A percentile compares a stretch with the other conserved stretches of the same genome.
These are phyloP conservation scores for Macrotis lagotis DNA, from an alignment of 2,113 vertebrate species.

Conservation along the genomic window DNA sequence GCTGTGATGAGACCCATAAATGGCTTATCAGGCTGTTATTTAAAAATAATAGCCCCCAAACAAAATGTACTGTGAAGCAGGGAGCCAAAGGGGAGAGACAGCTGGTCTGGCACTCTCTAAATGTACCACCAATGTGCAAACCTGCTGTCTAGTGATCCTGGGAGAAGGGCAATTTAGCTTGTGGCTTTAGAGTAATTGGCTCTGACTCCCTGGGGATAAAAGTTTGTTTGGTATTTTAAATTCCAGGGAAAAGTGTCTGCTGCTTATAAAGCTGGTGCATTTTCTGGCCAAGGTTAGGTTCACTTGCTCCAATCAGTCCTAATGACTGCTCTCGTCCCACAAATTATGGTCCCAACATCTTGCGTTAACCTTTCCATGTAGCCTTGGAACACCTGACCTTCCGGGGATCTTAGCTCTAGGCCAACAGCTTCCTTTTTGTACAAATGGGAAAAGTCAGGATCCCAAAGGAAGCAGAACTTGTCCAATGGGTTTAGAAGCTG, in stretches of 20 bases:
- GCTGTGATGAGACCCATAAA: background rate
- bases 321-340: background rate
- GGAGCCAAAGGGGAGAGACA: background rate
- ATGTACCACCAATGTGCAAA: background rate
- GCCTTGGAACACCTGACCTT: background rate
- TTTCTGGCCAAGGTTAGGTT: background rate
- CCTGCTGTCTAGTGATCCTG: background rate
- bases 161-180: background rate
- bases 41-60: constrained; percentile 2
- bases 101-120: background rate
- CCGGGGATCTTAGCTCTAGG: background rate
- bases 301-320: background rate
- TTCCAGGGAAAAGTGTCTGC: background rate
- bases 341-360: background rate
- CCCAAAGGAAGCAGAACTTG: background rate
- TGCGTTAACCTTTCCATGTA: background rate
- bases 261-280: background rate
- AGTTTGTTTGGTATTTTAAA: background rate
- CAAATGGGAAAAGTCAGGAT: background rate
- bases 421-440: background rate
- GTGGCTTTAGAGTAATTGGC: background rate
- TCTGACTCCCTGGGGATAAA: background rate
- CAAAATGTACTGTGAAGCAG: background rate
- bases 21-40: background rate
- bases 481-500: background rate